A percentile compares a stretch with the other conserved stretches of the same genome.
Conservation (phyloP, 1,140 invertebrate species). For the Brachionus calyciflorus region DNA sequence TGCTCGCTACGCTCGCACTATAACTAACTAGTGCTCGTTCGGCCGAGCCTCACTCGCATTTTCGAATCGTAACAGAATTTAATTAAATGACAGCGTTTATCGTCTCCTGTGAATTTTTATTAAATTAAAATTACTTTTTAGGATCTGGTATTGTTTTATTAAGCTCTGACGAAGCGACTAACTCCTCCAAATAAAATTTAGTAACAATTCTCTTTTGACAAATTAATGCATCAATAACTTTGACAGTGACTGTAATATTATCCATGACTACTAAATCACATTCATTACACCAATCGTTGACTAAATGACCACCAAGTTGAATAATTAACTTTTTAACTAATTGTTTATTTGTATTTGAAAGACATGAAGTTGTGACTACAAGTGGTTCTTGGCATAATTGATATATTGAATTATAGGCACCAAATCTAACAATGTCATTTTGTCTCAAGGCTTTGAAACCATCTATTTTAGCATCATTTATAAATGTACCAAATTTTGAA, state of each 20-base stretch:
- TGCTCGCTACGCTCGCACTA: too few relatives aligned
- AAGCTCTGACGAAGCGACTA: constrained; percentile 60
- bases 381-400: constrained; percentile 58
- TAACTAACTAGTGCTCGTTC: too few relatives aligned
- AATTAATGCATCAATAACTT: constrained; percentile 69
- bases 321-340: constrained; percentile 50
- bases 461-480: constrained; percentile 52
- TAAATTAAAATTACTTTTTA: constrained; percentile 49
- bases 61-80: too few relatives aligned
- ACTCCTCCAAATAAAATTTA: constrained; percentile 65
- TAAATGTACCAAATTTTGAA: constrained; percentile 61
- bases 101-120: not conserved
- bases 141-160: constrained; percentile 61
- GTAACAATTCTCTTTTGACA: constrained; percentile 67
- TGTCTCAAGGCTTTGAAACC: constrained; percentile 51
- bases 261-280: constrained; percentile 69
- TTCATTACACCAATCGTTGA: constrained; percentile 58
- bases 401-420: constrained; percentile 57
- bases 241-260: constrained; percentile 68
- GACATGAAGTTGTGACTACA: constrained; percentile 54
- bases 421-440: constrained; percentile 59
- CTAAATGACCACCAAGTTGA: constrained; percentile 57
- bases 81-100: too few relatives aligned
- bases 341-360: constrained; percentile 52
- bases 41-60: too few relatives aligned